phyloP scores from a whole-genome alignment of 2,797 vertebrate genomes.

The Gymnothorax reevesii region DNA sequence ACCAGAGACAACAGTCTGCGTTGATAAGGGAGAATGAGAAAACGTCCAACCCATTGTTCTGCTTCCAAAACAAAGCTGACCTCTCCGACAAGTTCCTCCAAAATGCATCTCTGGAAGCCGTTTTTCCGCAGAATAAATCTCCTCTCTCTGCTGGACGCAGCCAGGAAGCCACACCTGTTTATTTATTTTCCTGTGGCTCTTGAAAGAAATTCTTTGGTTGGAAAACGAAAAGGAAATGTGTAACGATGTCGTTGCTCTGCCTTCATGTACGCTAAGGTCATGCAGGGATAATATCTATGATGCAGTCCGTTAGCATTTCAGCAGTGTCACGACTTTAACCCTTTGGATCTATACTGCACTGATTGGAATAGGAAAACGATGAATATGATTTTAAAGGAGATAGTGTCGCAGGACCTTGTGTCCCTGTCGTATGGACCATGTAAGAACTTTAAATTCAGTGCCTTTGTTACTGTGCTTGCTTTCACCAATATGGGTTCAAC shows the following conservation, averaged over 20 bases:
- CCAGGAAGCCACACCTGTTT: background rate
- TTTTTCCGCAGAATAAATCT: conserved; percentile 7
- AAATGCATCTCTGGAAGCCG: background rate
- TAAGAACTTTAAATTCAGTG: too few species aligned
- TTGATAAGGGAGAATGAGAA: conserved; percentile 24
- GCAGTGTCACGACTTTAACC: too few species aligned
- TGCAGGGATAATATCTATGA: background rate
- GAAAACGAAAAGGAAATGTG: background rate
- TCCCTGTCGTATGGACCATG: too few species aligned
- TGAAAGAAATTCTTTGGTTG: background rate
- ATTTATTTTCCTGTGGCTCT: background rate
- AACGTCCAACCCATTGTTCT: conserved; percentile 31
- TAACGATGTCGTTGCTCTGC: background rate
- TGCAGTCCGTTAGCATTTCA: too few species aligned
- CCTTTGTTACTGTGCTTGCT: too few species aligned
- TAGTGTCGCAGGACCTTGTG: too few species aligned
- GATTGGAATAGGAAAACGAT: too few species aligned
- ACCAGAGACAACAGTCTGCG: background rate
- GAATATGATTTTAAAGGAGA: too few species aligned
- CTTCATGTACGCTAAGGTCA: background rate
- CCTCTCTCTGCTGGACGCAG: background rate
- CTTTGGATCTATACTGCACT: too few species aligned
- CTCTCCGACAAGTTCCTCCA: background rate
- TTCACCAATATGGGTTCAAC: background rate
- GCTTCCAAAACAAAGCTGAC: background rate